Percentiles rank a stretch among this genome's conserved stretches.
Conservation (phyloP, 2,797 vertebrate genomes). For the Denticeps clupeoides region DNA sequence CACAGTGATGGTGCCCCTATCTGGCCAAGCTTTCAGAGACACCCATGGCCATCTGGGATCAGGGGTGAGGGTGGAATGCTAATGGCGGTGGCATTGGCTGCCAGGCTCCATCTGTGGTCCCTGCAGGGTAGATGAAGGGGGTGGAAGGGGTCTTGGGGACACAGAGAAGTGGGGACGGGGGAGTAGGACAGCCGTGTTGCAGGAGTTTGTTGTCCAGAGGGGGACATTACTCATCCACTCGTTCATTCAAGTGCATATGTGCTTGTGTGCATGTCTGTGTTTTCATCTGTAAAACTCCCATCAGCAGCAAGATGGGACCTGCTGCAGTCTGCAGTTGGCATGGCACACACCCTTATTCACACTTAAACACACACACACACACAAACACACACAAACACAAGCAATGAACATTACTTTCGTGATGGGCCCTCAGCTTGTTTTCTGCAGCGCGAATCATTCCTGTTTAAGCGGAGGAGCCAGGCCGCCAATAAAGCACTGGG, state of each 20-base stretch:
- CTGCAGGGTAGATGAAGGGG: not conserved
- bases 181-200: too few relatives aligned
- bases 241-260: too few relatives aligned
- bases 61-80: conserved; percentile 24
- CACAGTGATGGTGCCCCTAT: not conserved
- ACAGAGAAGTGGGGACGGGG: too few relatives aligned
- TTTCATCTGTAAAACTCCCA: too few relatives aligned
- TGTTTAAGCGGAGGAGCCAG: conserved; percentile 34
- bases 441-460: conserved; percentile 29
- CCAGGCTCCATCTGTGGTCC: too few relatives aligned
- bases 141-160: not conserved
- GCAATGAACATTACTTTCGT: conserved; percentile 18
- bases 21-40: conserved; percentile 6
- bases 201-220: too few relatives aligned
- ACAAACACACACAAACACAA: conserved; percentile 32
- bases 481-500: conserved; percentile 39
- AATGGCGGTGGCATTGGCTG: too few relatives aligned
- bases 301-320: not conserved
- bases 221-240: too few relatives aligned
- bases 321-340: conserved; percentile 17
- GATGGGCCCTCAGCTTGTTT: too few relatives aligned
- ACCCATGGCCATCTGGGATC: conserved; percentile 9
- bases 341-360: conserved; percentile 20
- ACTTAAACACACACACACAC: conserved; percentile 13
- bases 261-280: too few relatives aligned